Evolutionary conservation across 2,888 invertebrate species (phyloP).

Genomic region (Julus scandinavius): DNA sequence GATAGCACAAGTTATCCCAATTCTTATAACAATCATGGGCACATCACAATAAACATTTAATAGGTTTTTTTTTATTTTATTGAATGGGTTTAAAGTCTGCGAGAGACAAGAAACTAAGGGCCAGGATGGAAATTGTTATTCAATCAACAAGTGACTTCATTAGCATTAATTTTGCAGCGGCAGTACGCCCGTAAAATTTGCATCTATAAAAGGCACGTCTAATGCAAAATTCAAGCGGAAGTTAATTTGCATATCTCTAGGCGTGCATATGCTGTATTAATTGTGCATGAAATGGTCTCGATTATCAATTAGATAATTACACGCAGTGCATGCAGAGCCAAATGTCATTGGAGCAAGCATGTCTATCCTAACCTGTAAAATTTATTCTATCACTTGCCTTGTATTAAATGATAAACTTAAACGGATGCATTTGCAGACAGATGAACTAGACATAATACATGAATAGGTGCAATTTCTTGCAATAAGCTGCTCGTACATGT

Average conservation of each 20-base stretch:
- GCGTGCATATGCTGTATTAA: not conserved
- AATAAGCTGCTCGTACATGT: not conserved
- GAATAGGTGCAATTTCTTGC: not conserved
- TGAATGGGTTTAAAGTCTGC: not conserved
- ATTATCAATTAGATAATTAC: not conserved
- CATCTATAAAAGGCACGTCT: not conserved
- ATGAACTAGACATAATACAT: not conserved
- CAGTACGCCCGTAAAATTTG: not conserved
- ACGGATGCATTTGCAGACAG: not conserved
- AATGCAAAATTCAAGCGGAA: slow-evolving; percentile 9
- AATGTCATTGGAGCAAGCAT: not conserved
- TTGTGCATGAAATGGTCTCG: slow-evolving; percentile 10
- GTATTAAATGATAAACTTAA: not conserved
- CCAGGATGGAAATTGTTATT: not conserved
- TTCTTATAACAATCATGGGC: too few species aligned
- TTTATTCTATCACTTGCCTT: not conserved
- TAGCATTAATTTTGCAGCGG: not conserved
- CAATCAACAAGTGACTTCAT: not conserved
- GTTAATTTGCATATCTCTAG: slow-evolving; percentile 22
- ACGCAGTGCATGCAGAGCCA: not conserved
- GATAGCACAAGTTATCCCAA: too few species aligned
- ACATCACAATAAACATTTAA: not conserved
- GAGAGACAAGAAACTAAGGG: not conserved
- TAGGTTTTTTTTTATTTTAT: not conserved
- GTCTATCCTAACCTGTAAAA: not conserved